A percentile compares a stretch with the other conserved stretches of the same genome.
phyloP scores from a whole-genome alignment of 2,797 vertebrate species.

The Ataeniobius toweri region DNA sequence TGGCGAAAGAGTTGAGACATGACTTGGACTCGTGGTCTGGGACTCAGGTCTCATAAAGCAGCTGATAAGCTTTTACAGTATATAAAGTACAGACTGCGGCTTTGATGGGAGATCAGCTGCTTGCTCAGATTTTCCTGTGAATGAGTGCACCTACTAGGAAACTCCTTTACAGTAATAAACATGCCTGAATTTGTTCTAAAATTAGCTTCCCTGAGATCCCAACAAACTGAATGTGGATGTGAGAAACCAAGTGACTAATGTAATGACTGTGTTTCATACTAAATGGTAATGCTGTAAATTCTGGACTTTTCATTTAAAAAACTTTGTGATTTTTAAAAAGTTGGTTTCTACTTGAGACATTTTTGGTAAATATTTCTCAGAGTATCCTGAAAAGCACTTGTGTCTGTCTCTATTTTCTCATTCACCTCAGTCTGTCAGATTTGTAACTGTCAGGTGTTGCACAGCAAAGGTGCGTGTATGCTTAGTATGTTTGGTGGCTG shows the following conservation, averaged over 20 bases:
- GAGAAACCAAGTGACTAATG: neutral
- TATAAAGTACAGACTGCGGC: too few relatives aligned
- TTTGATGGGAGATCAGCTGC: too few relatives aligned
- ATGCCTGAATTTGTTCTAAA: neutral
- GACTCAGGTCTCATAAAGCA: too few relatives aligned
- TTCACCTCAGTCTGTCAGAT: slow-evolving; percentile 72
- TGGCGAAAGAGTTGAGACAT: too few relatives aligned
- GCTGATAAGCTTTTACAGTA: too few relatives aligned
- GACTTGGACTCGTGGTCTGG: too few relatives aligned
- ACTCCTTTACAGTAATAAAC: too few relatives aligned
- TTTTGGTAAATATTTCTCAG: slow-evolving; percentile 20
- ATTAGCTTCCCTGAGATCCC: neutral
- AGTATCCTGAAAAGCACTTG: slow-evolving; percentile 62
- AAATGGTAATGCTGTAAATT: neutral
- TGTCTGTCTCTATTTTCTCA: slow-evolving; percentile 73
- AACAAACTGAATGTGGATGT: neutral
- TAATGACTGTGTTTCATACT: neutral
- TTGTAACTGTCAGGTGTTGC: slow-evolving; percentile 68
- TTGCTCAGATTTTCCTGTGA: neutral
- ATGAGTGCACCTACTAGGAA: neutral
- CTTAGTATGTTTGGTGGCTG: slow-evolving; percentile 58
- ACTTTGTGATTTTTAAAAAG: neutral
- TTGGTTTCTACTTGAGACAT: neutral
- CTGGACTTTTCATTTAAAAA: neutral
- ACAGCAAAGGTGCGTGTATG: slow-evolving; percentile 58